Evolutionary conservation across 1,140 invertebrate species (phyloP).

Genomic region (Brachionus asplanchnoidis): DNA sequence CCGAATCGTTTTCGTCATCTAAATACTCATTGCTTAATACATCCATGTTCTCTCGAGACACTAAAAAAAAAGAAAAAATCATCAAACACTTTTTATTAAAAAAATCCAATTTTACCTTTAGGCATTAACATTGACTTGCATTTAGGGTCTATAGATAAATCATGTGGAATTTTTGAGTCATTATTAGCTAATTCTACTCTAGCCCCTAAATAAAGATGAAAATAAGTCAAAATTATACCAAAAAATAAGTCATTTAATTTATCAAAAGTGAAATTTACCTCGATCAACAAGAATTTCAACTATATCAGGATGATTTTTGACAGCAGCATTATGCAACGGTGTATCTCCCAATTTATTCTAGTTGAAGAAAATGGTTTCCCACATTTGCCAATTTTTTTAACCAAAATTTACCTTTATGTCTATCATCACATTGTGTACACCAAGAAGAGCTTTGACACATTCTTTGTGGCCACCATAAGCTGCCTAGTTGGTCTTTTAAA

Average conservation of each 20-base stretch:
- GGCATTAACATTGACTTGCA: background rate
- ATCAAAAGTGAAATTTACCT: background rate
- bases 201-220: background rate
- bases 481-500: background rate
- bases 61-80: background rate
- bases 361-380: background rate
- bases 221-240: no score
- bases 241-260: background rate
- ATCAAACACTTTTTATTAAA: background rate
- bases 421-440: background rate
- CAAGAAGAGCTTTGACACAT: background rate
- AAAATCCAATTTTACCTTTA: background rate
- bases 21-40: background rate
- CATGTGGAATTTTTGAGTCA: background rate
- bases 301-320: slow-evolving; percentile 26
- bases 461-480: slow-evolving; percentile 16
- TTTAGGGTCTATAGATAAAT: background rate
- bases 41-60: background rate
- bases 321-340: background rate
- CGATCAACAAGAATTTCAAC: background rate
- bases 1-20: slow-evolving; percentile 26
- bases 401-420: background rate
- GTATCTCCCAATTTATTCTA: slow-evolving; percentile 39
- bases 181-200: background rate
- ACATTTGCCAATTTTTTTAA: background rate